Percentiles rank a stretch among this genome's conserved stretches.
Conservation (phyloP, 2,113 vertebrate genomes). For the Heterocephalus glaber region DNA sequence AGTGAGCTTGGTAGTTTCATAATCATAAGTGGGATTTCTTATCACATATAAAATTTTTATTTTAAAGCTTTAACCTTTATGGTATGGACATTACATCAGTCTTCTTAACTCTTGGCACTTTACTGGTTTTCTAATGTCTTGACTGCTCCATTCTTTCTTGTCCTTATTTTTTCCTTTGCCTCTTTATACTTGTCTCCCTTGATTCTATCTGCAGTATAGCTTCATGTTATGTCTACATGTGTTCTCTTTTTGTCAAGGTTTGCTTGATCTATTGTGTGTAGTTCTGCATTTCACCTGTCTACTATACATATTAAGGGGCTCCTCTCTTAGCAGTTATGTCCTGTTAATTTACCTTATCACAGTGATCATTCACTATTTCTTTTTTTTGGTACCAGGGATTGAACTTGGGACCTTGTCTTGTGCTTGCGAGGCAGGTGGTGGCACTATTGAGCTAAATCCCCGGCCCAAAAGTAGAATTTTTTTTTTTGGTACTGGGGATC, state of each 20-base stretch:
- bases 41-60: not conserved
- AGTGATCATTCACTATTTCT: no score
- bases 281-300: conserved; percentile 1
- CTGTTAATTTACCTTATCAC: not conserved
- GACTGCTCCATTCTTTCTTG: not conserved
- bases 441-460: no score
- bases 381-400: no score
- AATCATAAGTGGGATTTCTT: not conserved
- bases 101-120: not conserved
- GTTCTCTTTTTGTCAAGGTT: not conserved
- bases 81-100: not conserved
- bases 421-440: no score
- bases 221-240: not conserved
- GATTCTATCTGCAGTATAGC: not conserved
- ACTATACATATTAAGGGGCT: not conserved
- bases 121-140: not conserved
- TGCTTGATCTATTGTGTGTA: not conserved
- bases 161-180: not conserved
- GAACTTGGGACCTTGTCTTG: no score
- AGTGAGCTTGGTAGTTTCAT: not conserved
- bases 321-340: not conserved
- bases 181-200: not conserved
- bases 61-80: not conserved
- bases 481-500: no score
- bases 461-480: no score